Conservation (phyloP, 1,140 invertebrate genomes). For the Drosophila nannoptera region DNA sequence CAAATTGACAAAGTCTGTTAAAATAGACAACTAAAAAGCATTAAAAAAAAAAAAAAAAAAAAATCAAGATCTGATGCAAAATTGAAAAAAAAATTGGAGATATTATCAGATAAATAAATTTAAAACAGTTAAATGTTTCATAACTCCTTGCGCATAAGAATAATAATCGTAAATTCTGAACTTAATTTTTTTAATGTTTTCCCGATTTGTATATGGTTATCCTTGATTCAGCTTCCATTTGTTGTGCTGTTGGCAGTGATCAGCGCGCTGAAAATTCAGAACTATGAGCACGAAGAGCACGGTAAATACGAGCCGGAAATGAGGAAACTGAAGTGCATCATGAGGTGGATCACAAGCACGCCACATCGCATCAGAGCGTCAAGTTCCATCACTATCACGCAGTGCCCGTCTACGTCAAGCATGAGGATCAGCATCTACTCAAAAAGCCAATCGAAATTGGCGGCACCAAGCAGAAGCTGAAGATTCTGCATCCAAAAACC, state of each 20-base stretch:
- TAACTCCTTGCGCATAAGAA: no score
- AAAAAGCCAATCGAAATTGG: constrained; percentile 83
- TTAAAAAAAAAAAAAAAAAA: constrained; percentile 10
- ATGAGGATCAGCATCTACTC: constrained; percentile 82
- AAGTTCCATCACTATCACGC: constrained; percentile 84
- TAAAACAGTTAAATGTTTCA: no score
- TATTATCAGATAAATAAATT: no score
- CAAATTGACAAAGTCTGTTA: no score
- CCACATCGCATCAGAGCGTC: constrained; percentile 83
- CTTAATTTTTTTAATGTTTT: background rate
- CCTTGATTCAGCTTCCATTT: constrained; percentile 55
- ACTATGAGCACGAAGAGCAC: constrained; percentile 62
- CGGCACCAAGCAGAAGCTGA: constrained; percentile 81
- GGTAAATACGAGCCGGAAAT: constrained; percentile 78
- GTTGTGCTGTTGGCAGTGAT: constrained; percentile 47
- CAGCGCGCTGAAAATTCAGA: constrained; percentile 66
- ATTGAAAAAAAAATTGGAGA: background rate
- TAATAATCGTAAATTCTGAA: no score
- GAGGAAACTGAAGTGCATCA: constrained; percentile 82
- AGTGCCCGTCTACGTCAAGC: constrained; percentile 84
- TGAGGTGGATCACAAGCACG: constrained; percentile 82
- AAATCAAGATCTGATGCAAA: background rate
- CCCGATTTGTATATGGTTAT: background rate
- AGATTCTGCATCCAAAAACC: constrained; percentile 82
- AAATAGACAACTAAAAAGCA: background rate